phyloP scores from a whole-genome alignment of 1,140 invertebrate species.

The Drosophila asahinai region DNA sequence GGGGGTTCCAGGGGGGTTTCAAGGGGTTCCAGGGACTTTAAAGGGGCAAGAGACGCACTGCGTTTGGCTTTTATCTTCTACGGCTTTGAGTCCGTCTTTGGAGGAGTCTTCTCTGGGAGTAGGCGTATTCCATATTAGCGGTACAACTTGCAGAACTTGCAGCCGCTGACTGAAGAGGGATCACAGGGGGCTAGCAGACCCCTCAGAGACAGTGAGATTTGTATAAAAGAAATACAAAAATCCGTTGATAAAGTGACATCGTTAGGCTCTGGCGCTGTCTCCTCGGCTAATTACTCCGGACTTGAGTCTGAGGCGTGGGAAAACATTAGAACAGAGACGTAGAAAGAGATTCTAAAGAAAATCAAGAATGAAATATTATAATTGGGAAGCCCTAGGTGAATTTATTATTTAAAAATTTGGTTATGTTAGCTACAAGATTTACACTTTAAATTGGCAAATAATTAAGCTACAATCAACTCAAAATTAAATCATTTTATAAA shows the following conservation, averaged over 20 bases:
- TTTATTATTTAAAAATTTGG: not conserved
- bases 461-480: not conserved
- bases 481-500: constrained; percentile 2
- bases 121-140: constrained; percentile 81
- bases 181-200: constrained; percentile 7
- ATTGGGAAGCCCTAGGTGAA: not conserved
- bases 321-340: constrained; percentile 42
- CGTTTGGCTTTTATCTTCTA: constrained; percentile 71
- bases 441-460: not conserved
- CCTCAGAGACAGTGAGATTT: constrained; percentile 23
- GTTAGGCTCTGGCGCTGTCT: constrained; percentile 81
- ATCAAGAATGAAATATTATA: constrained; percentile 1
- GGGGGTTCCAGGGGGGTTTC: not conserved
- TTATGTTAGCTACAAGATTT: not conserved
- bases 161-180: constrained; percentile 4
- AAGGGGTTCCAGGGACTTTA: not conserved
- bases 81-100: constrained; percentile 26
- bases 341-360: not conserved
- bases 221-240: constrained; percentile 59
- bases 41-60: constrained; percentile 60
- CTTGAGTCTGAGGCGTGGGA: constrained; percentile 66
- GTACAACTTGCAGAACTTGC: constrained; percentile 76
- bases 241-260: constrained; percentile 82
- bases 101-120: constrained; percentile 53
- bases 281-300: constrained; percentile 71